Evolutionary conservation across 2,888 invertebrate species (phyloP).

Genomic region (Lordiphosa fenestrarum): DNA sequence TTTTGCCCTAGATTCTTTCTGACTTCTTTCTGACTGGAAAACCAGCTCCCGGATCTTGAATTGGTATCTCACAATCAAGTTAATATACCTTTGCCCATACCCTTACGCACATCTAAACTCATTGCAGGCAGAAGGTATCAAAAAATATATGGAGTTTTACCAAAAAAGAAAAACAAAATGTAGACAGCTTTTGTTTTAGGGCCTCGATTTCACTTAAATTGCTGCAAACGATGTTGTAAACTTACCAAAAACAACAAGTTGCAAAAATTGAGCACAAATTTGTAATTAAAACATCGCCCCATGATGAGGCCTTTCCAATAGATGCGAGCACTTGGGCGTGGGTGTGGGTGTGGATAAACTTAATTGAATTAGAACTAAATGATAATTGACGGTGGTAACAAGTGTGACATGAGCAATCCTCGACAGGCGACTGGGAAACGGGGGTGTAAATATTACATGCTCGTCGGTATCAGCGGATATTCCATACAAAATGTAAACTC

Average conservation of each 20-base stretch:
- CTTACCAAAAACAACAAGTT: conserved; percentile 83
- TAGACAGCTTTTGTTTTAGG: conserved; percentile 8
- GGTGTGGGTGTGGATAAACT: conserved; percentile 5
- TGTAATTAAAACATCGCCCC: conserved; percentile 82
- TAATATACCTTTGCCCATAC: background rate
- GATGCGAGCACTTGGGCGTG: conserved; percentile 1
- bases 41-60: too few relatives aligned
- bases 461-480: conserved; percentile 16
- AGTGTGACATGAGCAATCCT: conserved; percentile 5
- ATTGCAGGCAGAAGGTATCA: conserved; percentile 6
- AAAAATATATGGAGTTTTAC: conserved; percentile 23
- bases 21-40: too few relatives aligned
- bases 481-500: conserved; percentile 1
- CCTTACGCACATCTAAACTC: background rate
- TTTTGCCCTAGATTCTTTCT: too few relatives aligned
- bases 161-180: conserved; percentile 7
- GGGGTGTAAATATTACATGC: background rate
- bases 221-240: conserved; percentile 7
- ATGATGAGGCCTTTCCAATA: conserved; percentile 34
- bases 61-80: background rate
- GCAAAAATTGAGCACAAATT: conserved; percentile 85
- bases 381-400: conserved; percentile 5
- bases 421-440: background rate
- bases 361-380: conserved; percentile 21
- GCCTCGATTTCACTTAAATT: conserved; percentile 42